These are phyloP conservation scores for Diplosoma virens DNA, from an alignment of 23 tunicate species.

Conservation along the genomic window DNA sequence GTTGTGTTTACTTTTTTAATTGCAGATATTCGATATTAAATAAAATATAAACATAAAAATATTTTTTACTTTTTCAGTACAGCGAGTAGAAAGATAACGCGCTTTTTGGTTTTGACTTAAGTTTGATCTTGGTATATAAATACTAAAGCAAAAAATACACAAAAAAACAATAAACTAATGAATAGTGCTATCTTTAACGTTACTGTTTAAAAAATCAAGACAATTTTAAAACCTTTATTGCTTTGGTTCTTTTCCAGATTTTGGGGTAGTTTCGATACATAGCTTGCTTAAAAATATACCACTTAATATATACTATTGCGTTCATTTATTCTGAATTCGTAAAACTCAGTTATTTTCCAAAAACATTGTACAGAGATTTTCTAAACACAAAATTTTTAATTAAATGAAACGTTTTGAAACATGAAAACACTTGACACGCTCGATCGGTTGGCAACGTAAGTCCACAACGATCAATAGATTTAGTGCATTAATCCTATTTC, in stretches of 20 bases:
- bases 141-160: too few relatives aligned
- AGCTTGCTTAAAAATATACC: neutral
- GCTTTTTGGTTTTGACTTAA: too few relatives aligned
- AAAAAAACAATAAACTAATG: too few relatives aligned
- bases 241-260: constrained; percentile 6
- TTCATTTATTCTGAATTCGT: neutral
- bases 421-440: neutral
- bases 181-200: too few relatives aligned
- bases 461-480: constrained; percentile 2
- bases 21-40: too few relatives aligned
- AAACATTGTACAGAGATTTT: neutral
- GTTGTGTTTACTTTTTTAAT: too few relatives aligned
- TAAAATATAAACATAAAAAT: too few relatives aligned
- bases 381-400: neutral
- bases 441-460: neutral
- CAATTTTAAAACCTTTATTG: neutral
- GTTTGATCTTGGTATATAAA: too few relatives aligned
- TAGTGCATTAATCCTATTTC: neutral
- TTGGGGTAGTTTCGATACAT: neutral
- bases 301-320: neutral
- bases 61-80: too few relatives aligned
- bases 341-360: neutral
- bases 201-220: constrained; percentile 1
- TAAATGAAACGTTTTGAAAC: neutral
- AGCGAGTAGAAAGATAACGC: too few relatives aligned